A percentile compares a stretch with the other conserved stretches of the same genome.
Evolutionary conservation across 1,140 invertebrate genomes (phyloP).

Genomic region (Drosophila nannoptera): DNA sequence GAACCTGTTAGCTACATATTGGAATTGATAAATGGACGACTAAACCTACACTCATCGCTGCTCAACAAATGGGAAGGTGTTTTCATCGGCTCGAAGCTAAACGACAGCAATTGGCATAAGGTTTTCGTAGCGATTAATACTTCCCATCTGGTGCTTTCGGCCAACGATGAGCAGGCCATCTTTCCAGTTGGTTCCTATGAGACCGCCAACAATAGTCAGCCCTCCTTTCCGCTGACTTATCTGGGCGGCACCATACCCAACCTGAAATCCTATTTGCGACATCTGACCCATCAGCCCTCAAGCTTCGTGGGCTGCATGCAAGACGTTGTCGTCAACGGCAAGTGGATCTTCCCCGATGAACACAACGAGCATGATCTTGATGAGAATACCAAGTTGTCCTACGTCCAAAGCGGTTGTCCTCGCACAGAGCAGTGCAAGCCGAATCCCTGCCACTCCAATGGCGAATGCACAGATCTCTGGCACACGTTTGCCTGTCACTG

Average conservation of each 20-base stretch:
- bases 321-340: conserved; percentile 91
- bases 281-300: conserved; percentile 85
- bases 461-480: conserved; percentile 94
- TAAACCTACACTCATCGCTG: conserved; percentile 91
- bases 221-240: conserved; percentile 89
- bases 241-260: conserved; percentile 86
- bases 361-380: conserved; percentile 44
- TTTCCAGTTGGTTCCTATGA: conserved; percentile 91
- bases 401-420: conserved; percentile 86
- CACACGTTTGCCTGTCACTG: conserved; percentile 91
- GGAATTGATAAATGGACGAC: conserved; percentile 87
- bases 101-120: conserved; percentile 92
- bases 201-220: conserved; percentile 85
- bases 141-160: conserved; percentile 89
- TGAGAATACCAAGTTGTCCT: conserved; percentile 75
- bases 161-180: conserved; percentile 93
- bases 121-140: conserved; percentile 92
- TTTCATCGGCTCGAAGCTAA: conserved; percentile 89
- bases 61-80: conserved; percentile 94
- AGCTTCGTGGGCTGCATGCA: conserved; percentile 94
- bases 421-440: conserved; percentile 89
- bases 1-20: conserved; percentile 86
- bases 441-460: conserved; percentile 92
- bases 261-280: conserved; percentile 81
- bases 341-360: conserved; percentile 83